phyloP scores from a whole-genome alignment of 2,797 vertebrate species.

The Orestias chungarensis region DNA sequence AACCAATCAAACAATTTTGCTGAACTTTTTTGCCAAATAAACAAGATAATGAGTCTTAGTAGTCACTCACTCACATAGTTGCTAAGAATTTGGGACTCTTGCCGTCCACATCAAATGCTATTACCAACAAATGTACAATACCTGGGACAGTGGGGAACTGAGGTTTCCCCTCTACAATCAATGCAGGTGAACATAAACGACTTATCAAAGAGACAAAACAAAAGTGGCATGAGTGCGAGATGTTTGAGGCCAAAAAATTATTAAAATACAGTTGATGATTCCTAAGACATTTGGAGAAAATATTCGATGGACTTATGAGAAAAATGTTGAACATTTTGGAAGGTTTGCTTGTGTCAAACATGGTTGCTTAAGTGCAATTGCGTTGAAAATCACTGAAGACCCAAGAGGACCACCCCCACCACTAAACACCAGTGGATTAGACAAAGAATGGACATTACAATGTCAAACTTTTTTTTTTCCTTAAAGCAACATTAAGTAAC shows the following conservation, averaged over 20 bases:
- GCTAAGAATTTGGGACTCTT: not conserved
- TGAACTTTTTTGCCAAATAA: not conserved
- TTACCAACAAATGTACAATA: not conserved
- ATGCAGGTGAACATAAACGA: not conserved
- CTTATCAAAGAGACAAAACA: not conserved
- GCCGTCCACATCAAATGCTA: no score
- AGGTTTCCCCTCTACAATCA: not conserved
- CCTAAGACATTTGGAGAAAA: no score
- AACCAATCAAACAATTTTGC: not conserved
- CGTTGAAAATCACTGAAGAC: no score
- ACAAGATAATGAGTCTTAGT: not conserved
- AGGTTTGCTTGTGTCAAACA: no score
- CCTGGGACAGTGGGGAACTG: not conserved
- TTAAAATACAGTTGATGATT: no score
- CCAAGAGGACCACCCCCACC: no score
- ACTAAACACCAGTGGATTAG: not conserved
- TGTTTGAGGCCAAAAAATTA: not conserved
- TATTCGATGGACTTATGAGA: no score
- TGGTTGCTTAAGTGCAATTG: no score
- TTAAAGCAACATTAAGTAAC: no score
- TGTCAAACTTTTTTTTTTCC: not conserved
- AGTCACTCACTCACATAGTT: not conserved
- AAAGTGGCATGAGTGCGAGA: not conserved
- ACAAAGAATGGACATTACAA: not conserved
- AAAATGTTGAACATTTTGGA: no score